Percentiles rank a stretch among this genome's conserved stretches.
Evolutionary conservation across 2,797 vertebrate genomes (phyloP).

Genomic region (Acrocephalus scirpaceus): DNA sequence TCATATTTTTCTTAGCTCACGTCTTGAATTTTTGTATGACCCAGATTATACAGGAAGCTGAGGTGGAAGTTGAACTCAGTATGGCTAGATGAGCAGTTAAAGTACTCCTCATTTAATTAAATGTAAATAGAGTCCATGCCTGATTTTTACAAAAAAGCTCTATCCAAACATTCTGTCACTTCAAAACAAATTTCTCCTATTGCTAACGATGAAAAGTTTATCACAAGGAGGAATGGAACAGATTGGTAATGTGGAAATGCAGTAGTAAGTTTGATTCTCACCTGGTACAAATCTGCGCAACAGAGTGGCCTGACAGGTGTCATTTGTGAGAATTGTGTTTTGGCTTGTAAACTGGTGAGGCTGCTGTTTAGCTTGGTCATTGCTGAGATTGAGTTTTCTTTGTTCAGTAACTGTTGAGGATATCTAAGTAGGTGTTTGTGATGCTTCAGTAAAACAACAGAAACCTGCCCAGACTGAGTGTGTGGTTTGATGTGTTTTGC

Average conservation of each 20-base stretch:
- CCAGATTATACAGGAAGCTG: background rate
- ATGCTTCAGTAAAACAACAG: slow-evolving; percentile 44
- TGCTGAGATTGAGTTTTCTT: slow-evolving; percentile 24
- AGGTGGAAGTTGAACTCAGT: background rate
- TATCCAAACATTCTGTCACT: background rate
- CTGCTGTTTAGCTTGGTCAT: background rate
- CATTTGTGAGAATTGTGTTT: background rate
- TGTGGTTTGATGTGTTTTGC: slow-evolving; percentile 61
- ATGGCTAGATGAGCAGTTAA: background rate
- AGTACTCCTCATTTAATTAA: background rate
- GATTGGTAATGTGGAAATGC: background rate
- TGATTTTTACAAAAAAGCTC: background rate
- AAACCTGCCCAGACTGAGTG: background rate
- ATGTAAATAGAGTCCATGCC: background rate
- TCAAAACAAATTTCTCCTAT: background rate
- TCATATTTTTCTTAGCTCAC: background rate
- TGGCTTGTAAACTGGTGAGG: slow-evolving; percentile 25
- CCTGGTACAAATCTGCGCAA: background rate
- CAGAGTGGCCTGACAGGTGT: background rate
- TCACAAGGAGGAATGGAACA: background rate
- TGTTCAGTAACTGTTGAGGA: background rate
- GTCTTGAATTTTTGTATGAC: background rate
- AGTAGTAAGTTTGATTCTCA: background rate
- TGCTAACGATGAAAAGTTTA: background rate
- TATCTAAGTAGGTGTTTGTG: slow-evolving; percentile 47